Evolutionary conservation across 2,888 invertebrate genomes (phyloP).

Genomic region (Lottia scabra): DNA sequence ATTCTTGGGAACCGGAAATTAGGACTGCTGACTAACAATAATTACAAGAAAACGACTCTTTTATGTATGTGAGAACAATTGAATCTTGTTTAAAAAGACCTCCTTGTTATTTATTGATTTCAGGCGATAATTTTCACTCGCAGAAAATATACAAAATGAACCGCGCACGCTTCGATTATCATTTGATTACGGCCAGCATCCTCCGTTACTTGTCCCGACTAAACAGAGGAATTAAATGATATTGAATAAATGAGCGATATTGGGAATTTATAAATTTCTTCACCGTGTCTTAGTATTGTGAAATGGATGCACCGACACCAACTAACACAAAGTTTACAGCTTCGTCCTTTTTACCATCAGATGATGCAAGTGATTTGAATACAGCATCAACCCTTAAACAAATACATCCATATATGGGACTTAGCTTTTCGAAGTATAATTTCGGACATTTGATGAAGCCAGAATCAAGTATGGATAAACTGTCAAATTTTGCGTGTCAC

Average conservation of each 20-base stretch:
- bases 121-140: background rate
- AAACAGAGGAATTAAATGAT: too few relatives aligned
- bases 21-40: slow-evolving; percentile 32
- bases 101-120: slow-evolving; percentile 18
- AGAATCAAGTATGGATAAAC: background rate
- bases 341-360: too few relatives aligned
- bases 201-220: too few relatives aligned
- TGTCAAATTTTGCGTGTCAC: too few relatives aligned
- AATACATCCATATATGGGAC: background rate
- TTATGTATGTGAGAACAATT: slow-evolving; percentile 23
- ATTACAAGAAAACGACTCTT: slow-evolving; percentile 35
- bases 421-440: background rate
- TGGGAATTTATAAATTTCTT: too few relatives aligned
- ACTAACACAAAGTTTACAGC: too few relatives aligned
- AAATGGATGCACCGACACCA: too few relatives aligned
- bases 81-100: slow-evolving; percentile 15
- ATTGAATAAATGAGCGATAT: too few relatives aligned
- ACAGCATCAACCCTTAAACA: too few relatives aligned
- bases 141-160: background rate
- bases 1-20: slow-evolving; percentile 23
- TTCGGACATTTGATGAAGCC: background rate
- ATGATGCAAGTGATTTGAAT: too few relatives aligned
- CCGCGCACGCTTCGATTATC: background rate
- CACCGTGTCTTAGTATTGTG: too few relatives aligned
- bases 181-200: background rate